Percentiles rank a stretch among this genome's conserved stretches.
Conservation (phyloP, 2,113 vertebrate genomes). For the Pseudois nayaur region DNA sequence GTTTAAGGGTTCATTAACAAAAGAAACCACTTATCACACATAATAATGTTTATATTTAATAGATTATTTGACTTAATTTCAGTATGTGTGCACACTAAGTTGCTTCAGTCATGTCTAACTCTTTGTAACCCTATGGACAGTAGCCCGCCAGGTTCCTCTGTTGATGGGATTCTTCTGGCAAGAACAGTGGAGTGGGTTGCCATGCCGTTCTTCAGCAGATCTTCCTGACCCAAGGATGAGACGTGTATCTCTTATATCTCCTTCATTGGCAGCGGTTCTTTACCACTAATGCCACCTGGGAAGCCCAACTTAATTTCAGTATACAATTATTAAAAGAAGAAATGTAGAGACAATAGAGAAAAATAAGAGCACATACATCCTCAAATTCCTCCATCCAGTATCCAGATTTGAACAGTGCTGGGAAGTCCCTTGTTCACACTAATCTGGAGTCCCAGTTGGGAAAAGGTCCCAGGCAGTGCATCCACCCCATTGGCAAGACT, state of each 20-base stretch:
- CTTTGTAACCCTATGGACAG: neutral
- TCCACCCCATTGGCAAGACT: neutral
- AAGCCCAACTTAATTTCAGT: neutral
- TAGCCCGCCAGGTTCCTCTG: neutral
- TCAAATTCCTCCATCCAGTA: neutral
- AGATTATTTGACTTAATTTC: neutral
- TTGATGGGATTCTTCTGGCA: neutral
- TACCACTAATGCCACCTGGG: neutral
- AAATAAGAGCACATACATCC: neutral
- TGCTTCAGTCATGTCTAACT: neutral
- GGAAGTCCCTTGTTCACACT: neutral
- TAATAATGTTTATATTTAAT: neutral
- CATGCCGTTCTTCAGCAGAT: accelerated
- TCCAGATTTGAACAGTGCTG: neutral
- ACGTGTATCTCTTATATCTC: neutral
- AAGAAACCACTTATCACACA: neutral
- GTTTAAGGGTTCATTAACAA: neutral
- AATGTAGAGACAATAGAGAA: neutral
- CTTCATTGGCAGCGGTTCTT: neutral
- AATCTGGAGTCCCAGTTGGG: neutral
- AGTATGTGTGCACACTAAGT: neutral
- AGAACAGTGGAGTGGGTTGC: neutral
- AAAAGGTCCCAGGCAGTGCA: neutral
- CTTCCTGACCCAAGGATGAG: neutral
- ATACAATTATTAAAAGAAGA: neutral